phyloP scores from a whole-genome alignment of 1,140 invertebrate genomes.

The Drosophila carrolli region DNA sequence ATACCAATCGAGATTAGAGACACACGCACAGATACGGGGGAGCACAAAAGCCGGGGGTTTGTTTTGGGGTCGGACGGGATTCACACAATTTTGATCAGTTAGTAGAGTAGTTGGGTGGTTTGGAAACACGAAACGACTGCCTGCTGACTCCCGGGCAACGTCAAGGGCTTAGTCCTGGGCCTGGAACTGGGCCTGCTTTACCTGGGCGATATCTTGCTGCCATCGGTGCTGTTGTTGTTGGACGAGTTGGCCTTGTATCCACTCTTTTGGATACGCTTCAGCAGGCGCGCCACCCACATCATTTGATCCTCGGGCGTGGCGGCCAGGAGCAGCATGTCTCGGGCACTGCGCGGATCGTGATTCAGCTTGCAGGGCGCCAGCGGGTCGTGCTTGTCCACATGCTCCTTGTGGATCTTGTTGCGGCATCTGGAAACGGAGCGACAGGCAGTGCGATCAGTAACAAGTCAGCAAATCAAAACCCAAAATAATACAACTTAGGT shows the following conservation, averaged over 20 bases:
- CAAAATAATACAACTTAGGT: no score
- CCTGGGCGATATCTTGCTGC: slow-evolving; percentile 88
- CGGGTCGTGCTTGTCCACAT: slow-evolving; percentile 93
- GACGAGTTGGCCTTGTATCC: slow-evolving; percentile 94
- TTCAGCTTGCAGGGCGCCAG: slow-evolving; percentile 96
- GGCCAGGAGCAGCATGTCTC: slow-evolving; percentile 95
- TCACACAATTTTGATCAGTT: slow-evolving; percentile 4
- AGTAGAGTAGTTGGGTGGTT: background rate
- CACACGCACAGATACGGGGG: slow-evolving; percentile 39
- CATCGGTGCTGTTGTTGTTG: slow-evolving; percentile 87
- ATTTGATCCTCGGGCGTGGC: slow-evolving; percentile 94
- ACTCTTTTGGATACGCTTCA: slow-evolving; percentile 96
- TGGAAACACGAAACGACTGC: background rate
- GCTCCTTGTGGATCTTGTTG: slow-evolving; percentile 98
- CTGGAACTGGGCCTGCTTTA: slow-evolving; percentile 72
- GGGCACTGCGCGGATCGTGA: slow-evolving; percentile 96
- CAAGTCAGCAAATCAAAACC: background rate
- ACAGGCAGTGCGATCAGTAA: background rate
- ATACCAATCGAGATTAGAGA: slow-evolving; percentile 70
- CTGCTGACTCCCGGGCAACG: slow-evolving; percentile 12
- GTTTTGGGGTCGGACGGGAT: background rate
- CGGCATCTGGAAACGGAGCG: slow-evolving; percentile 89
- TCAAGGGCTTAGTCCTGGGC: slow-evolving; percentile 6
- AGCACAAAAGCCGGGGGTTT: slow-evolving; percentile 17
- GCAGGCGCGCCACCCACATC: slow-evolving; percentile 95